Base-by-base conservation (phyloP, 2,888 invertebrate species). In the Flexamia atlantica region DNA sequence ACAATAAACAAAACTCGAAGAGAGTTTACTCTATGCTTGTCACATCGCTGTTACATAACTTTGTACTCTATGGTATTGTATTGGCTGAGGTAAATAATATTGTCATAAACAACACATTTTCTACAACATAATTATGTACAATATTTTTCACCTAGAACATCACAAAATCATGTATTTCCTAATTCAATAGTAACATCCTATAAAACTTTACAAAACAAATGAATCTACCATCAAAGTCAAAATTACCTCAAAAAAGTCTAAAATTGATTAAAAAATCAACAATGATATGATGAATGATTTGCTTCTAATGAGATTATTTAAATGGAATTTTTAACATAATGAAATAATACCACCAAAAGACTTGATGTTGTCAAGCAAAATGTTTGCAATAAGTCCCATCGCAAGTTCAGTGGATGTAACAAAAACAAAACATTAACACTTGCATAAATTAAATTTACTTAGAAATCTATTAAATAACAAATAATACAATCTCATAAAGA, bases 61-160 rank as follows among this genome's bases (percentile, higher is more conserved):
- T 79, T 79, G 79, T 79, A 79, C 79, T 79, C 57, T 79, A 32
- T 57, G 79, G 50, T 53, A 79, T 53, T 79, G 79, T 50, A 79
- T 32, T 32, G 50, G 36, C 30, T 79, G 79, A 79, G 79, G 79
- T 79, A 79, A 79, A 79, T 79, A 25, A 79, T 79, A 79, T 79
- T 79, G 79, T 79, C 79, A 32, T 57, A 79, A 57, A 79, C 50
- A 79, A 79, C 79, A 79, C 57, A 79, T 79, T 79, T 72, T 72
- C 57, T 57, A 57, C 79, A 32, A 79, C 50, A 79, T 30, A 76
- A 42, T 76, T 76, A 79, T 79, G 17, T 79, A 79, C 79, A 79
- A 53, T 23, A 79, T 23, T 32, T 53, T 25, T 20, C 46, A 20
- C 36, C 57, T 30, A 50, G 28, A 46, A 46, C 57, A 50, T 53